A percentile compares a stretch with the other conserved stretches of the same genome.
Evolutionary conservation across 37 sponge, comb jelly and placozoan genomes (phyloP).

Genomic region (Halisarca cf. caerulea): DNA sequence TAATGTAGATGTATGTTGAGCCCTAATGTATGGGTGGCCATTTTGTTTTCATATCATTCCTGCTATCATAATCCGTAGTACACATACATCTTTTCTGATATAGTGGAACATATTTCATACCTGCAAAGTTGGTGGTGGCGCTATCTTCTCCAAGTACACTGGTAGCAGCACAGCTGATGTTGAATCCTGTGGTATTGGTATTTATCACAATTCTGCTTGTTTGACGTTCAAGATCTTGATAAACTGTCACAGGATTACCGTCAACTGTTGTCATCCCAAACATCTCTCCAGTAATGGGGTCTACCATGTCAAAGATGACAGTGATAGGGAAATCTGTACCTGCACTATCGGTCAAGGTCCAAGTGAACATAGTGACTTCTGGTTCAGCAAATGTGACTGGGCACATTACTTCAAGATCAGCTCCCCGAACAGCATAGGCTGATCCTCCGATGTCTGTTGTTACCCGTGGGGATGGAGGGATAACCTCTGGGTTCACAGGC

Average conservation of each 20-base stretch:
- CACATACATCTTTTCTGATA: too few species aligned
- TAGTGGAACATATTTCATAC: too few species aligned
- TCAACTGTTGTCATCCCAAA: not conserved
- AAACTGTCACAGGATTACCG: not conserved
- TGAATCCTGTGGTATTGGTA: not conserved
- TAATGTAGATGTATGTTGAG: too few species aligned
- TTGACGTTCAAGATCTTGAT: not conserved
- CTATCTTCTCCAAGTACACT: not conserved
- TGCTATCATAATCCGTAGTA: too few species aligned
- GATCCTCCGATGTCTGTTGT: slow-evolving; percentile 7
- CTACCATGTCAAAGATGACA: not conserved
- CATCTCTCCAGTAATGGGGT: not conserved
- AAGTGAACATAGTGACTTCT: not conserved
- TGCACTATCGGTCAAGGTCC: not conserved
- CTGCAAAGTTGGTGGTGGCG: not conserved
- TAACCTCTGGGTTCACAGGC: not conserved
- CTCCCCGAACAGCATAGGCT: not conserved
- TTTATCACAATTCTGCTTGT: not conserved
- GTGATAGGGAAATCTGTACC: not conserved
- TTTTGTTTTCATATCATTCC: too few species aligned
- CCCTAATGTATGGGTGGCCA: too few species aligned
- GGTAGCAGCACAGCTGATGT: not conserved
- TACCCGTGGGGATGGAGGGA: not conserved
- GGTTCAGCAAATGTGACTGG: slow-evolving; percentile 13
- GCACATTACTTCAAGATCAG: not conserved